Evolutionary conservation across 2,888 invertebrate genomes (phyloP), one percentile per base, ranked within the genome.

Genomic region (Helicoverpa assulta): DNA sequence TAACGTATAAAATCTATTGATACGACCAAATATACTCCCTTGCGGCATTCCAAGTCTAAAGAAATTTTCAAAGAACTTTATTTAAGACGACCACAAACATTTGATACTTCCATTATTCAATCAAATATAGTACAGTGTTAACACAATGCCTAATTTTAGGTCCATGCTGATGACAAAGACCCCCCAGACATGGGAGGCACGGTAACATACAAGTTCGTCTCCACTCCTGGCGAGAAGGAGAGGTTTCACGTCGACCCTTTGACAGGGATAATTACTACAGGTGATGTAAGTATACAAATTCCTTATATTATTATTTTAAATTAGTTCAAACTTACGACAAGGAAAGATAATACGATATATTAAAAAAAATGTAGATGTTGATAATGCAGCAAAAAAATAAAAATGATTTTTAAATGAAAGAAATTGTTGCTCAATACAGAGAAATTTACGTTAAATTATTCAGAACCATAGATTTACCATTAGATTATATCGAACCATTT

Each of bases 191-290:
- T 97, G 86, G 98, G 98, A 84, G 98, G 98, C 19, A 98, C 97
- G 65, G 97, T 99, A 63, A 97, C 97, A 12, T 99, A 99, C 94
- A 97, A 97, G 86, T 97, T 99, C 87, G 97, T 98, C 14, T 97
- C 97, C 67, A 96, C 97, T 33, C 97, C 97, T 18, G 97, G 97
- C 21, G 98, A 98, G 89, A 97, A 97, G 82, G 96, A 97, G 70
- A 97, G 97, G 89, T 99, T 99, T 91, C 96, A 96, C 78, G 98
- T 99, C 73, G 97, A 99, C 89, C 96, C 97, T 29, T 94, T 93
- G 62, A 97, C 98, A 37, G 99, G 99, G 37, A 95, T 96, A 51
- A 97, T 99, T 77, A 97, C 96, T 16, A 98, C 98, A 33, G 97
- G 96, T 65, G 96, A 96, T 88, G 97, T 97, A 82, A 96, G 96